Evolutionary conservation across 2,113 vertebrate species (phyloP).

Genomic region (Pan paniscus): DNA sequence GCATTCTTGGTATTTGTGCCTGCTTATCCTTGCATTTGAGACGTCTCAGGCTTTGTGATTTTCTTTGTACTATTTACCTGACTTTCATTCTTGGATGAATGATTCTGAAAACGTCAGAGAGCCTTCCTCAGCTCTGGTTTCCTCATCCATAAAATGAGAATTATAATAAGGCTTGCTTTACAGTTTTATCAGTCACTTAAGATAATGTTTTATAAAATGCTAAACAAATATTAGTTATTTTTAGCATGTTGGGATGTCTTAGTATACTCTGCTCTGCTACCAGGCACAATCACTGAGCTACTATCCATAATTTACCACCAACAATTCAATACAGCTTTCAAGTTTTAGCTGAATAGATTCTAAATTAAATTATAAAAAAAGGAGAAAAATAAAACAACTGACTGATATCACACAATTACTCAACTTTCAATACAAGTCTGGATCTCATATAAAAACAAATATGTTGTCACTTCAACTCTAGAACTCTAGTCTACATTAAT

Average conservation of each 20-base stretch:
- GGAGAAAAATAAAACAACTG: not conserved
- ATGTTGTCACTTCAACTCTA: not conserved
- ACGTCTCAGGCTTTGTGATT: not conserved
- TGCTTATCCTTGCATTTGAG: not conserved
- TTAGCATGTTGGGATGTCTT: constrained; percentile 31
- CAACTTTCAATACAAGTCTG: not conserved
- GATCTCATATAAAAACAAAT: not conserved
- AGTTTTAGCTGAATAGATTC: constrained; percentile 57
- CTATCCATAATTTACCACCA: constrained; percentile 59
- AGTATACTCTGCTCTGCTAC: not conserved
- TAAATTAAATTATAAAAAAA: constrained; percentile 43
- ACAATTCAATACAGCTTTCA: constrained; percentile 28
- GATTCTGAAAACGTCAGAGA: constrained; percentile 38
- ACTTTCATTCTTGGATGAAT: constrained; percentile 35
- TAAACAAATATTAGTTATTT: constrained; percentile 65
- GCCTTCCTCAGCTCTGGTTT: not conserved
- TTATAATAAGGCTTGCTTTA: constrained; percentile 64
- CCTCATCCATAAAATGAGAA: constrained; percentile 63
- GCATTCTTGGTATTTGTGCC: not conserved
- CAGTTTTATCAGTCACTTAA: constrained; percentile 53
- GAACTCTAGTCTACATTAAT: not conserved
- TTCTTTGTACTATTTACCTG: not conserved
- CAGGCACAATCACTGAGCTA: constrained; percentile 34
- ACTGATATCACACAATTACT: not conserved
- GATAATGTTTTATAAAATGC: constrained; percentile 57